Evolutionary conservation across 2,797 vertebrate genomes (phyloP), one percentile per base, ranked within the genome.

Genomic region (Percopsis omiscomaycus): DNA sequence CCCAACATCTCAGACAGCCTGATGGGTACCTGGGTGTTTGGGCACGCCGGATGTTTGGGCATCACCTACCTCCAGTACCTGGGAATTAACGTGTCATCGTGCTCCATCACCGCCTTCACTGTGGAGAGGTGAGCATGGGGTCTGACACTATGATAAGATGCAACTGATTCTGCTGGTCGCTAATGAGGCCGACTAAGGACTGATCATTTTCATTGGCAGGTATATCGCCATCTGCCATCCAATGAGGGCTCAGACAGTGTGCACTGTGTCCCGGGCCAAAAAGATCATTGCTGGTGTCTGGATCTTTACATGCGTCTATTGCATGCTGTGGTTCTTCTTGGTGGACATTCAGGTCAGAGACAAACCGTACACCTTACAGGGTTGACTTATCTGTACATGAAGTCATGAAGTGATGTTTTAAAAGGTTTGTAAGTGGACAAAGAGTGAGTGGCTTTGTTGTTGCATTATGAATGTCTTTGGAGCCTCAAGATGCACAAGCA

Each of bases 31-130:
- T 94, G 94, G 93, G 79, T 94, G 37, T 94, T 91, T 0, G 93
- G 94, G 5, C 89, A 93, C 0, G 85, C 86, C 0, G 88, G 94
- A 28, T 94, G 93, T 59, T 81, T 93, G 58, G 91, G 88, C 12
- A 95, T 95, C 84, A 94, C 93, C 74, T 94, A 94, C 84, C 88
- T 95, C 30, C 92, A 94, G 85, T 94, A 94, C 76, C 85, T 95
- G 83, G 94, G 93, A 66, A 95, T 95, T 78, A 92, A 91, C 0
- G 92, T 90, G n/a, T 95, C 93, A 0, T 95, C 94, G 57, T 94
- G 93, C 76, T 95, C 93, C 71, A 94, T 95, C 79, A 93, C 91
- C 0, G 94, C 92, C 8, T 94, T 95, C 83, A 94, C 92, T 0
- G 89, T 93, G 61, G 94, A 95, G 82, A 94, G 93, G 93, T 93